These are phyloP conservation scores for Helostoma temminkii DNA, from an alignment of 2,797 vertebrate species.

Conservation along the genomic window DNA sequence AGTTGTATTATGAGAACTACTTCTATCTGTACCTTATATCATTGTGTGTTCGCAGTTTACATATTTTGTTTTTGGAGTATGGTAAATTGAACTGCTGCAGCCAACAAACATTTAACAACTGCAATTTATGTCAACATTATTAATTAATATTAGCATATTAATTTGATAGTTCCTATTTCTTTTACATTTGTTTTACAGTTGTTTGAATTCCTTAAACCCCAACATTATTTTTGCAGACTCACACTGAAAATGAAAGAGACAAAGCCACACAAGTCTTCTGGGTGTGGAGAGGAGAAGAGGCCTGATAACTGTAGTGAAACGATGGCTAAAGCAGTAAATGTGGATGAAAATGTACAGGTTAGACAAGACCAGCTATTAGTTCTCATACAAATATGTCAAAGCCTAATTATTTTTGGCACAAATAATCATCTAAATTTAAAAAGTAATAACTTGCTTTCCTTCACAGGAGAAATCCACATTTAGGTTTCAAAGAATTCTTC, in stretches of 20 bases:
- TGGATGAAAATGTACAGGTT: slow-evolving; percentile 9
- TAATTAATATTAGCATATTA: no score
- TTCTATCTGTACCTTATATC: neutral
- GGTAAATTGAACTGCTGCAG: no score
- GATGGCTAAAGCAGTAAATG: neutral
- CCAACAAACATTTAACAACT: no score
- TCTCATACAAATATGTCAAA: neutral
- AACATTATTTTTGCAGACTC: neutral
- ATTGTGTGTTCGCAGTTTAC: neutral
- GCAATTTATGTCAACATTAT: no score
- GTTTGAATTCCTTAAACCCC: neutral
- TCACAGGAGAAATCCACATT: slow-evolving; percentile 9
- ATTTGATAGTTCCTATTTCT: no score
- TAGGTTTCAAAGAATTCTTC: neutral
- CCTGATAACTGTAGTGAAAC: neutral
- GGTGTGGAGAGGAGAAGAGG: neutral
- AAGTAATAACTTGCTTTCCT: neutral
- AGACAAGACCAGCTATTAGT: neutral
- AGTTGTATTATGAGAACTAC: neutral
- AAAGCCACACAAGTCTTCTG: neutral
- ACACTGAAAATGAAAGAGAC: neutral
- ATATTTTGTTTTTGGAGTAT: neutral
- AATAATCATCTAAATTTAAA: neutral
- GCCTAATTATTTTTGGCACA: neutral
- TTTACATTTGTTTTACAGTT: neutral